phyloP scores from a whole-genome alignment of 2,888 invertebrate genomes.

The Trichopoda pennipes region DNA sequence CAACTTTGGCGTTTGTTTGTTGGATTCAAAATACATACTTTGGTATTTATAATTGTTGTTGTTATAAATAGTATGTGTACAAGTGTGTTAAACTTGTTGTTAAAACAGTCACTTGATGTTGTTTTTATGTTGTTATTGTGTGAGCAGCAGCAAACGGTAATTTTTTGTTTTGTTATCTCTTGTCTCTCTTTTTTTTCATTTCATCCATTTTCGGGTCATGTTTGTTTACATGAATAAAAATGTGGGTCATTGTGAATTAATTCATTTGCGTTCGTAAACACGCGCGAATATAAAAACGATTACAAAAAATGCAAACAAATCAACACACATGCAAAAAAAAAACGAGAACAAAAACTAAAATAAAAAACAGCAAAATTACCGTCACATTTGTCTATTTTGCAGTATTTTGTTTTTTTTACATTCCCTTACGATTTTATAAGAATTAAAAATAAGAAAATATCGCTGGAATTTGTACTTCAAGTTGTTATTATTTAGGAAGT shows the following conservation, averaged over 20 bases:
- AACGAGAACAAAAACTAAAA: background rate
- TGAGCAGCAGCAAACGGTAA: constrained; percentile 60
- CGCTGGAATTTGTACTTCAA: no score
- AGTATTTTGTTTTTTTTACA: constrained; percentile 28
- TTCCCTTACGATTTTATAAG: background rate
- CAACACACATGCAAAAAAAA: background rate
- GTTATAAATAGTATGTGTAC: constrained; percentile 40
- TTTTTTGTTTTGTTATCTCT: constrained; percentile 6
- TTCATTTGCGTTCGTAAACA: constrained; percentile 71
- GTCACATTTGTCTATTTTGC: constrained; percentile 29
- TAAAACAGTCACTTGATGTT: constrained; percentile 43
- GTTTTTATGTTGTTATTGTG: constrained; percentile 45
- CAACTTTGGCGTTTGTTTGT: constrained; percentile 41
- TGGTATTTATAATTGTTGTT: constrained; percentile 27
- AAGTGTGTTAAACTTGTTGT: constrained; percentile 55
- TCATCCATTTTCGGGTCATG: constrained; percentile 78
- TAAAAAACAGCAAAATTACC: background rate
- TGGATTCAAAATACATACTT: constrained; percentile 31
- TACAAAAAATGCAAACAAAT: constrained; percentile 40
- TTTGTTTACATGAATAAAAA: constrained; percentile 79
- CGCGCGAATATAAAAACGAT: constrained; percentile 46
- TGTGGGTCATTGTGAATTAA: constrained; percentile 78
- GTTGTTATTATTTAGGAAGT: background rate
- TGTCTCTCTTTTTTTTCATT: constrained; percentile 72
- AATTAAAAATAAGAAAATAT: no score